phyloP scores from a whole-genome alignment of 2,888 invertebrate genomes.

The Euspilapteryx auroguttella region DNA sequence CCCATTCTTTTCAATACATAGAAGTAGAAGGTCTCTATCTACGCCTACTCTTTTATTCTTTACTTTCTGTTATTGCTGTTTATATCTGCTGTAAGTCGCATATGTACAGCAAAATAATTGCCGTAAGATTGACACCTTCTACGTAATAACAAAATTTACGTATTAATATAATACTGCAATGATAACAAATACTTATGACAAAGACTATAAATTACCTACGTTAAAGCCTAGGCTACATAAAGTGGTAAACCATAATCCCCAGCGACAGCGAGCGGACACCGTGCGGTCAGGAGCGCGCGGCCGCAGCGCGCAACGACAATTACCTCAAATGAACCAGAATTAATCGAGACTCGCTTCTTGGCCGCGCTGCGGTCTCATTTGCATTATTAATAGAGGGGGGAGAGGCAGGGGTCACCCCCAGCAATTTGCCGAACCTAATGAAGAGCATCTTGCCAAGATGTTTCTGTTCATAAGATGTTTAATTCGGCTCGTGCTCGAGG shows the following conservation, averaged over 20 bases:
- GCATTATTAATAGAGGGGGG: conserved; percentile 59
- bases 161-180: too few relatives aligned
- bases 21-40: too few relatives aligned
- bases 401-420: conserved; percentile 15
- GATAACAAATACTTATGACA: too few relatives aligned
- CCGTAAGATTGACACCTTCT: too few relatives aligned
- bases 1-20: too few relatives aligned
- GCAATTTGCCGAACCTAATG: conserved; percentile 39
- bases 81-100: too few relatives aligned
- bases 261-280: conserved; percentile 1
- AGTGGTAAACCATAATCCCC: not conserved
- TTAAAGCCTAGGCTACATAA: too few relatives aligned
- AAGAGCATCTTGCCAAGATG: conserved; percentile 57
- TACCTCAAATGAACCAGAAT: conserved; percentile 62
- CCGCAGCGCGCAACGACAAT: conserved; percentile 45
- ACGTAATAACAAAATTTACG: too few relatives aligned
- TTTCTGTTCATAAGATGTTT: conserved; percentile 59
- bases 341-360: conserved; percentile 58
- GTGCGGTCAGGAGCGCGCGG: conserved; percentile 10
- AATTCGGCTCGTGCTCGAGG: conserved; percentile 55
- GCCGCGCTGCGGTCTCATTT: conserved; percentile 60
- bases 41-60: too few relatives aligned
- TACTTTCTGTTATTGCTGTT: too few relatives aligned
- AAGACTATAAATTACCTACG: too few relatives aligned
- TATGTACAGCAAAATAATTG: too few relatives aligned